Conservation (phyloP, 2,888 invertebrate species). For the Volucella inflata region DNA sequence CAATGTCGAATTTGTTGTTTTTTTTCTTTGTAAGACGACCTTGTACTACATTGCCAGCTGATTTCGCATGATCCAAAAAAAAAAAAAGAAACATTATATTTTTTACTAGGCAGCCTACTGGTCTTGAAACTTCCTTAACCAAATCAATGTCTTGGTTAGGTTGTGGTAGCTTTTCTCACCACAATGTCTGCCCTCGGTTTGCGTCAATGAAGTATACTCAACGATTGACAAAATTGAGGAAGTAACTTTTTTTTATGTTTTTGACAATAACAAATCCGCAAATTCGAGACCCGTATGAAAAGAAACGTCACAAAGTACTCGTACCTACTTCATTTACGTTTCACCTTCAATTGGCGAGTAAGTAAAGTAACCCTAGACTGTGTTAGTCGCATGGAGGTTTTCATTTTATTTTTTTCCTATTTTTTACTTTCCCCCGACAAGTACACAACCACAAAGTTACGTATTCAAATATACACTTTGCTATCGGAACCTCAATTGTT, state of each 20-base stretch:
- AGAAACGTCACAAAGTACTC: slow-evolving; percentile 27
- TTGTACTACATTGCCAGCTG: slow-evolving; percentile 56
- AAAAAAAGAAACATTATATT: no score
- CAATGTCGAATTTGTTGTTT: slow-evolving; percentile 18
- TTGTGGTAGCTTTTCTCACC: no score
- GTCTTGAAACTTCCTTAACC: no score
- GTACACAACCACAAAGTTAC: slow-evolving; percentile 6
- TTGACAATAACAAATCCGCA: not conserved
- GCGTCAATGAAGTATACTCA: no score
- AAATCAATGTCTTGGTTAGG: no score
- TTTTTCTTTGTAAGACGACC: slow-evolving; percentile 43
- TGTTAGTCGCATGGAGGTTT: slow-evolving; percentile 10
- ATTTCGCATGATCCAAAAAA: slow-evolving; percentile 9
- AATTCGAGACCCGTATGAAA: not conserved
- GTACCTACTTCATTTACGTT: slow-evolving; percentile 47
- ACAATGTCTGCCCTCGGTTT: no score
- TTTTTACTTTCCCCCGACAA: slow-evolving; percentile 15
- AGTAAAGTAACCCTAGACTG: slow-evolving; percentile 8
- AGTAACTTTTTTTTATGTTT: not conserved
- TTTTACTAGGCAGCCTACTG: no score
- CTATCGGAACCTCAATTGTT: not conserved
- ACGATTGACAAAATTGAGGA: no score
- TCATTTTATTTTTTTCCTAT: slow-evolving; percentile 12
- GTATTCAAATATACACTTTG: not conserved
- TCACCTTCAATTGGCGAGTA: slow-evolving; percentile 39